Conservation (phyloP, 1,140 invertebrate genomes). For the Wasmannia auropunctata region DNA sequence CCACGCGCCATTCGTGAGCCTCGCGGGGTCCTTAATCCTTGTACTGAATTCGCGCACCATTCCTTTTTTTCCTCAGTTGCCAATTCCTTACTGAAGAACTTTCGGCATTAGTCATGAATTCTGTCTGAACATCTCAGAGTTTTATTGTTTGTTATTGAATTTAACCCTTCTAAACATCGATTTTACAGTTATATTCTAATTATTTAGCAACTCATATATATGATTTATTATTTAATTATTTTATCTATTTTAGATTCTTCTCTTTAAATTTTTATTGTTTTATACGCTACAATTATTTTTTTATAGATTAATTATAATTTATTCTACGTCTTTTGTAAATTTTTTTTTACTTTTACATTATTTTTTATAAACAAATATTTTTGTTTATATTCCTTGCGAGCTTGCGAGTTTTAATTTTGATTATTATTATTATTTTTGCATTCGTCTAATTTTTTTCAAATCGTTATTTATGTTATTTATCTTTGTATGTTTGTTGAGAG, state of each 20-base stretch:
- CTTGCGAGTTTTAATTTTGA: neutral
- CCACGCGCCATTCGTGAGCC: neutral
- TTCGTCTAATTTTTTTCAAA: neutral
- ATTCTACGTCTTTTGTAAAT: neutral
- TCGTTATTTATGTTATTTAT: neutral
- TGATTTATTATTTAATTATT: neutral
- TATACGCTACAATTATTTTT: neutral
- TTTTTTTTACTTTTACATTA: neutral
- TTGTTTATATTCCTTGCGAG: neutral
- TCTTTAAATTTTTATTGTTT: neutral
- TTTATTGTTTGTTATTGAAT: neutral
- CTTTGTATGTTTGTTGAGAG: neutral
- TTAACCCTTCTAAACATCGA: neutral
- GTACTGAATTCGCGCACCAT: neutral
- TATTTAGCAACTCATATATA: neutral
- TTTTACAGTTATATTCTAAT: neutral
- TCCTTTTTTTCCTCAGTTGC: neutral
- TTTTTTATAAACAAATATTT: neutral
- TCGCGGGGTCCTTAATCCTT: constrained; percentile 53
- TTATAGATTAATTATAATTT: neutral
- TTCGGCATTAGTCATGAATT: neutral
- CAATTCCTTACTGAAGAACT: neutral
- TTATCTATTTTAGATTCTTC: neutral
- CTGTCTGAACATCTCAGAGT: neutral
- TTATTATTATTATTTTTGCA: neutral